Percentiles rank a stretch among this genome's conserved stretches.
These are phyloP conservation scores for Bos indicus DNA, from an alignment of 2,113 vertebrate species.

Conservation along the genomic window DNA sequence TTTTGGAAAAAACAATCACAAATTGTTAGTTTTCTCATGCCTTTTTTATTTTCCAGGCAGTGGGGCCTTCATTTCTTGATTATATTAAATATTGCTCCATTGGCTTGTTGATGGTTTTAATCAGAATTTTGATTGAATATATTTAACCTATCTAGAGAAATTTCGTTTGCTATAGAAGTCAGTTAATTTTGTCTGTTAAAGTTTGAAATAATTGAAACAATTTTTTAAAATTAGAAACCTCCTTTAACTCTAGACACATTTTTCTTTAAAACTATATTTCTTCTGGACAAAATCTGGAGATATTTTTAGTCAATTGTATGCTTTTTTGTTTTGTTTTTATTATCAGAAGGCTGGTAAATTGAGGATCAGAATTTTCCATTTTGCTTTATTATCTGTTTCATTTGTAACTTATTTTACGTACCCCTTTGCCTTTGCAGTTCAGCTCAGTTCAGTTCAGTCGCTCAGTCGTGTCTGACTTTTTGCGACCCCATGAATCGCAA, in stretches of 20 bases:
- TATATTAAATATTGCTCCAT: background rate
- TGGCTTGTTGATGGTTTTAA: background rate
- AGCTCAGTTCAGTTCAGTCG: background rate
- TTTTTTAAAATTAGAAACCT: background rate
- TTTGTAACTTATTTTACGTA: background rate
- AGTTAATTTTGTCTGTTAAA: slow-evolving; percentile 33
- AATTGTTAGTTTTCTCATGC: background rate
- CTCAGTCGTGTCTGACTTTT: too few species aligned
- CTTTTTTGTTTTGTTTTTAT: background rate
- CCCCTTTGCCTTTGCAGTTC: background rate
- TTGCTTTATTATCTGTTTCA: slow-evolving; percentile 22
- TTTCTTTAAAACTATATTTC: slow-evolving; percentile 13
- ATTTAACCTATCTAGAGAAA: background rate
- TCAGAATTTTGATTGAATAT: background rate
- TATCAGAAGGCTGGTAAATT: background rate
- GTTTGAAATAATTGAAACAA: slow-evolving; percentile 14
- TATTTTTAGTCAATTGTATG: background rate
- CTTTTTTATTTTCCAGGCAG: background rate
- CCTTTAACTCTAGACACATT: background rate
- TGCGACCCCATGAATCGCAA: too few species aligned
- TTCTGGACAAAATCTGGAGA: background rate
- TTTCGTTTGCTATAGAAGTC: background rate
- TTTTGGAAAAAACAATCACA: background rate
- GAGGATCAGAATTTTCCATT: background rate
- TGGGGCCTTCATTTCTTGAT: background rate